These are phyloP conservation scores for Lophotis ruficrista DNA, from an alignment of 2,113 vertebrate genomes.

Conservation along the genomic window DNA sequence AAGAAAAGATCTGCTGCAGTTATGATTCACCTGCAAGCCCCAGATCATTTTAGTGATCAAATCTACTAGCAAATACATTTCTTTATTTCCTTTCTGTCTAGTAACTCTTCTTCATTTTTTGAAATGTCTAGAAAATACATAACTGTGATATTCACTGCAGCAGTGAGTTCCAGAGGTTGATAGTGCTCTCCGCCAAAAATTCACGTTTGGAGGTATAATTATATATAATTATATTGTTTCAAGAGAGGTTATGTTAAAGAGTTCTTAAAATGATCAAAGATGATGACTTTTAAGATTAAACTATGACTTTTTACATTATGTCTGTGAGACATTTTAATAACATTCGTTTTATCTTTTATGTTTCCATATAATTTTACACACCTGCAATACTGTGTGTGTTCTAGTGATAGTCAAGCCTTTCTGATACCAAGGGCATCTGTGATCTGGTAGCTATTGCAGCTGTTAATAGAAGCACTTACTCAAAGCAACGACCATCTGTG, in stretches of 20 bases:
- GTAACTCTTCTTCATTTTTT: background rate
- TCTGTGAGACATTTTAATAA: background rate
- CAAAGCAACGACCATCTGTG: background rate
- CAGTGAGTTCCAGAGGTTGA: background rate
- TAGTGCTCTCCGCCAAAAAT: background rate
- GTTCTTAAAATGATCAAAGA: background rate
- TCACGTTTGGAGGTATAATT: background rate
- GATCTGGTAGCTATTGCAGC: background rate
- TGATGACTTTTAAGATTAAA: background rate
- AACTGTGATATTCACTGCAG: background rate
- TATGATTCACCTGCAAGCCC: background rate
- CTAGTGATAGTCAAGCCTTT: background rate
- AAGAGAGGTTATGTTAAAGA: background rate
- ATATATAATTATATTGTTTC: background rate
- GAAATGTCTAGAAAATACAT: fast-evolving
- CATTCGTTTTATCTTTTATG: background rate
- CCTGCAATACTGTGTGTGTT: background rate
- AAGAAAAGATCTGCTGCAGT: too few relatives aligned
- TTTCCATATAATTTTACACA: background rate
- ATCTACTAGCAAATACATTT: background rate
- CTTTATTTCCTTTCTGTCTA: background rate
- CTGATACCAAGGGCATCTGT: background rate
- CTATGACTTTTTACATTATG: background rate
- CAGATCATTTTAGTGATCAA: background rate
- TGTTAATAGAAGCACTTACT: background rate